Base-by-base conservation (phyloP, 2,113 vertebrate species). In the Boulengerochromis microlepis region DNA sequence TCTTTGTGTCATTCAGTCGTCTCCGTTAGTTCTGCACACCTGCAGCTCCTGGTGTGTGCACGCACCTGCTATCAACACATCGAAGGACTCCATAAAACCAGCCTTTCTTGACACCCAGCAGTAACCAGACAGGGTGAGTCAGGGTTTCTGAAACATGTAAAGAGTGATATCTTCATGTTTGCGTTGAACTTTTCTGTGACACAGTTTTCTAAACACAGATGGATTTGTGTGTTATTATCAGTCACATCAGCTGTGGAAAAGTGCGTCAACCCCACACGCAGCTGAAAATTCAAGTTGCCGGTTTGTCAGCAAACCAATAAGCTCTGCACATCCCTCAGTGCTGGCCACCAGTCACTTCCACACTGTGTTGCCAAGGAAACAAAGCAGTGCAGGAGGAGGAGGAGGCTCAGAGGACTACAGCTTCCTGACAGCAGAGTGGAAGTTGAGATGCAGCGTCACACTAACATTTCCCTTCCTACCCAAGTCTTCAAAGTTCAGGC, bases 361-460 rank as follows among this genome's bases (percentile, higher is more conserved):
- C 53, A 50, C 22, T 47, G 42, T 53, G 92, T 93, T 89, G 90
- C 87, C 87, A 91, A 16, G 85, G 90, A 93, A 91, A 93, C 92
- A 89, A 91, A 89, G 81, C 76, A 42, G 88, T 10, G 84, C 22
- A 47, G 64, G 83, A 78, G 59, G 83, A 53, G 33, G 66, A 59
- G 83, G n/a, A 24, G 81, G 53, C 59, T 83, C 69, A n/a, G 66
- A 87, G 80, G 76, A 86, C 35, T 18, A 18, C 56, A 45, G 86
- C 59, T 76, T 57, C 61, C 45, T 74, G 29, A 76, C 40, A 83
- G 82, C 76, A 57, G 53, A 47, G 71, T 33, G 38, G 59, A 33
- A 80, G 35, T 69, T 83, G 29, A 13, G 45, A 50, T 56, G 38
- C 81, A 52, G 1, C 3, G 4, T 81, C 83, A 84, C 12, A 11